phyloP scores from a whole-genome alignment of 2,888 invertebrate species.

The Hypselothyrea guttata region DNA sequence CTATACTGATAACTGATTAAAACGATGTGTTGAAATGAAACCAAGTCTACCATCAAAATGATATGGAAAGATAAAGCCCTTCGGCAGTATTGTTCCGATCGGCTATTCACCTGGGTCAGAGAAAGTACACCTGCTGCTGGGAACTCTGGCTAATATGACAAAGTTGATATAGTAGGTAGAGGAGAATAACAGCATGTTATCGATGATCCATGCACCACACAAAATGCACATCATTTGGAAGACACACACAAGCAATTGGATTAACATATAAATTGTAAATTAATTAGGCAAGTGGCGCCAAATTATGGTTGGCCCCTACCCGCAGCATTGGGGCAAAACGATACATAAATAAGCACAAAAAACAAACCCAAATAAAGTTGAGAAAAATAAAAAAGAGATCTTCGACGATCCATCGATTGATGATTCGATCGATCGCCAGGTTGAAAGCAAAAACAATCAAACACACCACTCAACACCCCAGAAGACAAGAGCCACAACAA shows the following conservation, averaged over 20 bases:
- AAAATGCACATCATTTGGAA: slow-evolving; percentile 1
- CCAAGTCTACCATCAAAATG: not conserved
- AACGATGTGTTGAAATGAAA: slow-evolving; percentile 30
- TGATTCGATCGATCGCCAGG: slow-evolving; percentile 48
- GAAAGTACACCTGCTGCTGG: slow-evolving; percentile 51
- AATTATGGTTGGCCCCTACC: slow-evolving; percentile 59
- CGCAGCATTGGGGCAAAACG: slow-evolving; percentile 49
- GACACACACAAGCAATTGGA: slow-evolving; percentile 55
- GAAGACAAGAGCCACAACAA: slow-evolving; percentile 27
- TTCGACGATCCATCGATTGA: slow-evolving; percentile 46
- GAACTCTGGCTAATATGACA: slow-evolving; percentile 28
- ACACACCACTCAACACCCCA: slow-evolving; percentile 72
- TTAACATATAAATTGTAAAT: slow-evolving; percentile 76
- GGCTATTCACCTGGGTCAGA: slow-evolving; percentile 16
- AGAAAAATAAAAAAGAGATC: slow-evolving; percentile 24
- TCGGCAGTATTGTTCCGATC: not conserved
- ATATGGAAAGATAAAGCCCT: not conserved
- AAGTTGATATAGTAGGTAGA: too few relatives aligned
- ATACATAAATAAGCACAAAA: slow-evolving; percentile 47
- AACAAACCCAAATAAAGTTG: slow-evolving; percentile 10
- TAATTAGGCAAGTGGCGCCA: slow-evolving; percentile 71
- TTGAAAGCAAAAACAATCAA: slow-evolving; percentile 64
- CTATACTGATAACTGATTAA: slow-evolving; percentile 14
- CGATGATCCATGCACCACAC: slow-evolving; percentile 7
- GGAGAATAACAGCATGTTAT: slow-evolving; percentile 9